phyloP scores from a whole-genome alignment of 37 sponge, comb jelly and placozoan species.

The Theonella swinhoei region DNA sequence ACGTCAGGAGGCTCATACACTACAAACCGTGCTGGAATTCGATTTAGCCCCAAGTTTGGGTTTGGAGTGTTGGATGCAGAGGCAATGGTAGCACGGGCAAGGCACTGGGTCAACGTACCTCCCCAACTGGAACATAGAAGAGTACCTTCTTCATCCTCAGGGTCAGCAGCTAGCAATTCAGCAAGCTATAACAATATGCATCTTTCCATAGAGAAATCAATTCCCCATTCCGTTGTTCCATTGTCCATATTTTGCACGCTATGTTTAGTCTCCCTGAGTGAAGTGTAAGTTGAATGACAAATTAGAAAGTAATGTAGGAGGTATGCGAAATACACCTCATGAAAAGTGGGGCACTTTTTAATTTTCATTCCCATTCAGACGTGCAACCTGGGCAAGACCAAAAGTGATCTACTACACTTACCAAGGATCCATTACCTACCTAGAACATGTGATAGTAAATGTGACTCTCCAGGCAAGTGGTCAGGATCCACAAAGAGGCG shows the following conservation, averaged over 20 bases:
- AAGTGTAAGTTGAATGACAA: too few species aligned
- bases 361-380: too few species aligned
- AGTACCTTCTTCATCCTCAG: background rate
- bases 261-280: too few species aligned
- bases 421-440: background rate
- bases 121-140: background rate
- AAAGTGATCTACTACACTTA: background rate
- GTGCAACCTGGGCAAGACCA: background rate
- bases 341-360: too few species aligned
- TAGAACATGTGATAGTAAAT: slow-evolving; percentile 23
- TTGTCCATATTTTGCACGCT: too few species aligned
- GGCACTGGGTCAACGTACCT: slow-evolving; percentile 78
- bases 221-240: too few species aligned
- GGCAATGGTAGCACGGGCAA: slow-evolving; percentile 77
- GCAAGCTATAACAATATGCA: too few species aligned
- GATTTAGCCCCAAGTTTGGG: slow-evolving; percentile 77
- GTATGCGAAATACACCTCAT: too few species aligned
- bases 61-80: slow-evolving; percentile 88
- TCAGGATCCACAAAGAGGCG: slow-evolving; percentile 42
- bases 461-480: slow-evolving; percentile 1
- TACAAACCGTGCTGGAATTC: slow-evolving; percentile 78
- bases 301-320: too few species aligned
- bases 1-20: slow-evolving; percentile 3
- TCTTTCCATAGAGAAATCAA: too few species aligned
- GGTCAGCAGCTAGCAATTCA: background rate